Evolutionary conservation across 2,113 vertebrate species (phyloP).

Genomic region (Periophthalmodon schlosseri): DNA sequence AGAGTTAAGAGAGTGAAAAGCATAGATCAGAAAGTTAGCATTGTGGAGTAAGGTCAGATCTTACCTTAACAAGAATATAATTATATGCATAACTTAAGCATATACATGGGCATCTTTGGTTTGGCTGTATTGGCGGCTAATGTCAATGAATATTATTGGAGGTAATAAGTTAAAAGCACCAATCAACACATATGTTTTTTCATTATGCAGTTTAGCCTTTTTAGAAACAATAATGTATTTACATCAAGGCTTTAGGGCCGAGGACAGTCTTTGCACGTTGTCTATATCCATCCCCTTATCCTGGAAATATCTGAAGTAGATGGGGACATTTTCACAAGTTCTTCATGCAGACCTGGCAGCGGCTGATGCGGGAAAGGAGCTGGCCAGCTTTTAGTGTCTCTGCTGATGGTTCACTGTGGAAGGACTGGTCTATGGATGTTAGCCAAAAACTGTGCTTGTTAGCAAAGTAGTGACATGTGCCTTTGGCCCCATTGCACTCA

Average conservation of each 20-base stretch:
- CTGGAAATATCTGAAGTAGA: background rate
- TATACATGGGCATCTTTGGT: conserved; percentile 72
- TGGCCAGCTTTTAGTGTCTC: conserved; percentile 96
- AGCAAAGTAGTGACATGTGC: conserved; percentile 95
- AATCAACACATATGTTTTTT: conserved; percentile 61
- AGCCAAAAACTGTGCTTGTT: conserved; percentile 99
- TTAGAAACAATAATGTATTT: conserved; percentile 26
- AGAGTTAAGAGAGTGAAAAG: conserved; percentile 17
- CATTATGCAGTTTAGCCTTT: conserved; percentile 15
- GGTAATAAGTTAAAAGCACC: conserved; percentile 96
- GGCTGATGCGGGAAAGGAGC: conserved; percentile 91
- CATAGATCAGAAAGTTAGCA: conserved; percentile 52
- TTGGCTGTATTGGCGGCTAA: conserved; percentile 73
- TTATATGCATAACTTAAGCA: conserved; percentile 45
- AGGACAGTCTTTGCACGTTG: conserved; percentile 35
- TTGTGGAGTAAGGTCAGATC: conserved; percentile 15
- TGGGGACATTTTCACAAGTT: conserved; percentile 81
- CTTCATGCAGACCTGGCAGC: conserved; percentile 99
- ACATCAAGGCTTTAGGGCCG: conserved; percentile 24
- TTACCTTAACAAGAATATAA: conserved; percentile 21
- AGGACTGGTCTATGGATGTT: conserved; percentile 83
- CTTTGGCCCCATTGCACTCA: conserved; percentile 93
- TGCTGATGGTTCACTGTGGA: conserved; percentile 81
- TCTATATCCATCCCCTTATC: conserved; percentile 17
- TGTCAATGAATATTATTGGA: conserved; percentile 71